Percentiles rank a stretch among this genome's conserved stretches.
Conservation (phyloP, 2,888 invertebrate species). For the Xestia c-nigrum region DNA sequence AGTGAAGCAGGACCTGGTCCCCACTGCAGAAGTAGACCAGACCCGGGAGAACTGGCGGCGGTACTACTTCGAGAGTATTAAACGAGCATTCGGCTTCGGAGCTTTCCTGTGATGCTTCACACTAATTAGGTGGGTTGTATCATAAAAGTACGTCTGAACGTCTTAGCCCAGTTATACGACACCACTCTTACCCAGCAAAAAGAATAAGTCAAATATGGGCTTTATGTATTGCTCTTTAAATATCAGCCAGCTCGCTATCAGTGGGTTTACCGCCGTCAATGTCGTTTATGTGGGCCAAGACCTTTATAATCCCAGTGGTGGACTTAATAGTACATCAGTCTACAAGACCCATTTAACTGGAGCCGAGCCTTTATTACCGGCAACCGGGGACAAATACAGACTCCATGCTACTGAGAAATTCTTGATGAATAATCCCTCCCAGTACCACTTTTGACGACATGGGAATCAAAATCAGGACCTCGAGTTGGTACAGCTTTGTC, state of each 20-base stretch:
- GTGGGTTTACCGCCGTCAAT: no score
- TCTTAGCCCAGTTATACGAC: no score
- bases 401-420: neutral
- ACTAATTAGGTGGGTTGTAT: constrained; percentile 76
- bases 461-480: neutral
- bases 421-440: neutral
- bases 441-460: neutral
- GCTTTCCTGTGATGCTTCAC: constrained; percentile 90
- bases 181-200: no score
- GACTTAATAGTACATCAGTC: no score
- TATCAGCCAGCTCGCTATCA: no score
- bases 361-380: neutral
- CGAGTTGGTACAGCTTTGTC: neutral
- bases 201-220: no score
- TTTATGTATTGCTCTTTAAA: no score
- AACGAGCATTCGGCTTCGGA: constrained; percentile 97
- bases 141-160: no score
- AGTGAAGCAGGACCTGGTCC: constrained; percentile 96
- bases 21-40: constrained; percentile 94
- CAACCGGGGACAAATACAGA: neutral
- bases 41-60: constrained; percentile 97
- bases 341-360: neutral
- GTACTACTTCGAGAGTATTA: constrained; percentile 99
- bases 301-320: no score
- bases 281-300: no score